Evolutionary conservation across 1,140 invertebrate genomes (phyloP), one percentile per base, ranked within the genome.

Genomic region (Frieseomelitta varia): DNA sequence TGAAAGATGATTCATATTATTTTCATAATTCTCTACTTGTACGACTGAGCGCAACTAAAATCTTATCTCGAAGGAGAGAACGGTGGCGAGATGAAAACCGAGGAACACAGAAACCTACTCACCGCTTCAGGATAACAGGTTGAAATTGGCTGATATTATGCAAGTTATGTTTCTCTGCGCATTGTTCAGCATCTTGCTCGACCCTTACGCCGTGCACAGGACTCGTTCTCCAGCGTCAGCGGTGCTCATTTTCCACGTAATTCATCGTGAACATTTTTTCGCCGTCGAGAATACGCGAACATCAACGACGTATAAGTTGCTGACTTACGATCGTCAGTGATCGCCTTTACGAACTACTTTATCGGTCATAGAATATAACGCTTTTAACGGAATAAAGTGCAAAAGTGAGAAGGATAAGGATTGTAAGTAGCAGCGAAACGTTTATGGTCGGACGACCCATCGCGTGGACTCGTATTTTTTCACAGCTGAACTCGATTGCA

Each of bases 111-210:
- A 80, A 85, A 80, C 58, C 55, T 85, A 79, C 68, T 73, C 39
- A 63, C 56, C 6, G 27, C 53, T n/a, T 17, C 24, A 19, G 51
- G 67, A 58, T 77, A 68, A 67, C 81, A 47, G 74, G 30, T 47
- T 39, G 84, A 84, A 82, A 89, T 90, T 91, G 78, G 76, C 83
- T 84, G 85, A 85, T 87, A 77, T 69, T 89, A 90, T 89, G 90
- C 85, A 81, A 88, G 85, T 90, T 91, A 90, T 88, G 90, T 89
- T 87, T 84, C 85, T 55, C 34, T 53, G 69, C 21, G 77, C 67
- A 86, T 87, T 85, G 84, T 87, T 87, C 69, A 61, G 34, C 68
- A 68, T 68, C 39, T 73, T 58, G 17, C 61, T 76, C 47, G 24
- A 53, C 61, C 63, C 74, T 77, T 68, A 11, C 30, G 2, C 55